phyloP scores from a whole-genome alignment of 2,888 invertebrate species.

The Deroplatys truncata region DNA sequence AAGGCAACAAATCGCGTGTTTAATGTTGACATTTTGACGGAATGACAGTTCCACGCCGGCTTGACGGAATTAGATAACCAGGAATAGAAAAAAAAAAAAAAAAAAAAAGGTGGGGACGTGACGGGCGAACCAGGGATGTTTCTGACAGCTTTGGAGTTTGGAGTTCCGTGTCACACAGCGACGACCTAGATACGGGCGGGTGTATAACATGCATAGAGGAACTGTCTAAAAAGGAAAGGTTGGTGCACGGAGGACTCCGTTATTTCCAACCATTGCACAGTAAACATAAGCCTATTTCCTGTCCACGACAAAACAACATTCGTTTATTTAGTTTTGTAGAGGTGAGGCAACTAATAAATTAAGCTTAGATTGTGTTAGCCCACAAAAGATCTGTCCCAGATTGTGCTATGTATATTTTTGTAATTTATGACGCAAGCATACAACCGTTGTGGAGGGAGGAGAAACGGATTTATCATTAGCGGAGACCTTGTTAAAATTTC shows the following conservation, averaged over 20 bases:
- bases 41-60: neutral
- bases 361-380: no score
- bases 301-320: no score
- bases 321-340: no score
- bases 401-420: no score
- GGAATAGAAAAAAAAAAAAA: neutral
- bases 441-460: no score
- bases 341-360: no score
- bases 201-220: neutral
- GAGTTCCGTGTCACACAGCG: neutral
- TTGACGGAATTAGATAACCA: neutral
- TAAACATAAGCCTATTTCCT: neutral
- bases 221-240: neutral
- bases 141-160: neutral
- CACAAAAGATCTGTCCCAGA: no score
- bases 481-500: no score
- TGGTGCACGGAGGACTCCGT: neutral
- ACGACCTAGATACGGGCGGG: no score
- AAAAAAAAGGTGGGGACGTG: neutral
- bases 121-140: neutral
- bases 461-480: no score
- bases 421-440: no score
- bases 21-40: neutral
- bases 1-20: neutral
- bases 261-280: neutral